Evolutionary conservation across 2,888 invertebrate genomes (phyloP), one percentile per base, ranked within the genome.

Genomic region (Pristionchus arcanus): DNA sequence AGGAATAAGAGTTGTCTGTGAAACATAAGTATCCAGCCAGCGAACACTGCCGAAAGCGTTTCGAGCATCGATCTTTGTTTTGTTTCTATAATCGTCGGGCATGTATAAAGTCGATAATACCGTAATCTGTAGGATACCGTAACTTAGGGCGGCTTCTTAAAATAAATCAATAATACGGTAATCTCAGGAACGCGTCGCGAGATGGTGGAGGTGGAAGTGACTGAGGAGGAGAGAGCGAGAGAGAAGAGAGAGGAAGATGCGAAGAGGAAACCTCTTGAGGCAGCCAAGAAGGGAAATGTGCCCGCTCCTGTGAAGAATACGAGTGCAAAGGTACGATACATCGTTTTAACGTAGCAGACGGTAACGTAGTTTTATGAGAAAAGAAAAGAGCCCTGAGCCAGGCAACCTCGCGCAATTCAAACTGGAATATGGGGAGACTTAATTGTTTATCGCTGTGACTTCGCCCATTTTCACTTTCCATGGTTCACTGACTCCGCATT

Each of bases 131-230:
- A 3, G 16, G 59, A 59, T 59, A 25, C 19, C 25, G 59, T 9
- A 25, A 59, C 19, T 9, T 4, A 16, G 59, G 15, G 16, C 3
- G 59, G 25, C 59, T 59, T 4, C 3, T 25, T 59, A 4, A 13
- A 16, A 59, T 59, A 59, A 59, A 25, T 49, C 42, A 0, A 55
- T 55, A 28, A 59, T 37, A 86, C 63, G 19, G 34, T 55, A 74
- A 34, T 53, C 66, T n/a, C 68, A 90, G 90, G 74, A 31, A 90
- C 90, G 11, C 25, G 34, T 28, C 59, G 59, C 21, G 87, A 87
- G 59, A 74, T 49, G 25, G 90, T 90, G 28, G 87, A 55, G 28
- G 90, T 66, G 42, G 85, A 90, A 21, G 7, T 59, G 9, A 84
- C 16, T 3, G 84, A 84, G 55, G 37, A 31, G n/a, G 86, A 86